Evolutionary conservation across 1,140 invertebrate species (phyloP).

Genomic region (Ips nitidus): DNA sequence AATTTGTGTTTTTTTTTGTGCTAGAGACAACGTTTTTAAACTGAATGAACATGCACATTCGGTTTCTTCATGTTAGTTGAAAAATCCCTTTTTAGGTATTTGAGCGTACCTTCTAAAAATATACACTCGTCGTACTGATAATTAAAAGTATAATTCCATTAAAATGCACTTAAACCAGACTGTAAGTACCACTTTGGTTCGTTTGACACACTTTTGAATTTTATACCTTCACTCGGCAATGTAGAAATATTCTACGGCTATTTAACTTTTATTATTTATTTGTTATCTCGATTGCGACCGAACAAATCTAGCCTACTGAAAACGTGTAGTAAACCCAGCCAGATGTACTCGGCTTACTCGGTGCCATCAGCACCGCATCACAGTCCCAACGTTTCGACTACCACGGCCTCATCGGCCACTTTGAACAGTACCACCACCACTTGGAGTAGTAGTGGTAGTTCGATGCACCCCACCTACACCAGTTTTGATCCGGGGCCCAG

Average conservation of each 20-base stretch:
- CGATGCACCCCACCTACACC: constrained; percentile 39
- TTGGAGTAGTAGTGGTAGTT: constrained; percentile 5
- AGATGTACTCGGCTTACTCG: constrained; percentile 26
- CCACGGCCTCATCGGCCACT: constrained; percentile 1
- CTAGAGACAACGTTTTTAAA: neutral
- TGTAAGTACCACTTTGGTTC: constrained; percentile 25
- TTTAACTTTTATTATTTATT: constrained; percentile 9
- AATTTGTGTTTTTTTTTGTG: constrained; percentile 9
- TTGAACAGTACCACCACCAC: constrained; percentile 13
- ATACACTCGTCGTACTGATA: neutral
- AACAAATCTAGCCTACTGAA: neutral
- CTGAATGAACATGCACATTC: neutral
- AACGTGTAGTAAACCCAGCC: neutral
- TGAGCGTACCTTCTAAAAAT: too few relatives aligned
- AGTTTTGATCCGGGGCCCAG: constrained; percentile 42
- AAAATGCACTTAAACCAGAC: constrained; percentile 20
- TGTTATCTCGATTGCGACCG: constrained; percentile 4
- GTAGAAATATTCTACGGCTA: constrained; percentile 18
- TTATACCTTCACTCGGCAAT: constrained; percentile 21
- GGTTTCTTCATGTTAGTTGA: too few relatives aligned
- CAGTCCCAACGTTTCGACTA: neutral
- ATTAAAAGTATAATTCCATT: constrained; percentile 16
- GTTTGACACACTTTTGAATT: constrained; percentile 34
- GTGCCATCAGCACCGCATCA: constrained; percentile 14
- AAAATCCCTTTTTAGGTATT: too few relatives aligned